Percentiles rank a stretch among this genome's conserved stretches.
phyloP scores from a whole-genome alignment of 2,797 vertebrate species.

The Pseudopleuronectes americanus region DNA sequence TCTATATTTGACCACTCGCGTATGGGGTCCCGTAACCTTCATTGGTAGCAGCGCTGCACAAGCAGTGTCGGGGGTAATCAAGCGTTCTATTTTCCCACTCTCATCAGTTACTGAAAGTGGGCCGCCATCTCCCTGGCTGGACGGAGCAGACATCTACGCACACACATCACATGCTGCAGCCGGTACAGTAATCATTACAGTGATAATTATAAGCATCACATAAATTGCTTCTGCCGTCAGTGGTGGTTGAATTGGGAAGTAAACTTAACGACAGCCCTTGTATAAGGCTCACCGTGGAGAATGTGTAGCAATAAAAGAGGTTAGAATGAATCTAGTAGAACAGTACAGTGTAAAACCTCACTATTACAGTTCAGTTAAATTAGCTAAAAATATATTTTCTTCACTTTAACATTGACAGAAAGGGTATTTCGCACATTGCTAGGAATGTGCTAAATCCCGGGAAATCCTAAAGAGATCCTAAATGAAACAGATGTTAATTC shows the following conservation, averaged over 20 bases:
- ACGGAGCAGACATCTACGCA: constrained; percentile 42
- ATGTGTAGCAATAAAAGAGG: neutral
- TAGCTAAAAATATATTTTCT: no score
- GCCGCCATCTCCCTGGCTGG: constrained; percentile 72
- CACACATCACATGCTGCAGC: constrained; percentile 34
- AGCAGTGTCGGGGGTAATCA: constrained; percentile 83
- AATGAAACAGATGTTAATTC: no score
- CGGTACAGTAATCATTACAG: constrained; percentile 60
- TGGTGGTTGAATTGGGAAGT: constrained; percentile 37
- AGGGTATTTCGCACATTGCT: no score
- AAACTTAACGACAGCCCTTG: constrained; percentile 33
- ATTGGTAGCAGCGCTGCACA: constrained; percentile 66
- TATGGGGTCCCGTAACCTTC: constrained; percentile 76
- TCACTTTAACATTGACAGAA: no score
- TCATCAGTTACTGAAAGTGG: constrained; percentile 83
- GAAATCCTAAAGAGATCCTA: no score
- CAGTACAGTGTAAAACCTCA: neutral
- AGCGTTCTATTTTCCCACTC: constrained; percentile 83
- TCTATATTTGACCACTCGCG: constrained; percentile 74
- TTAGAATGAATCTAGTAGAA: neutral
- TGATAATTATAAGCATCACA: constrained; percentile 50
- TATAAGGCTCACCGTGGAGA: neutral
- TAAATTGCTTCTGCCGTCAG: constrained; percentile 33
- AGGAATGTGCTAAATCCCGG: no score
- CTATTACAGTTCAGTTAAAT: no score